Base-by-base conservation (phyloP, 2,888 invertebrate genomes). In the Drosophila mimetica region DNA sequence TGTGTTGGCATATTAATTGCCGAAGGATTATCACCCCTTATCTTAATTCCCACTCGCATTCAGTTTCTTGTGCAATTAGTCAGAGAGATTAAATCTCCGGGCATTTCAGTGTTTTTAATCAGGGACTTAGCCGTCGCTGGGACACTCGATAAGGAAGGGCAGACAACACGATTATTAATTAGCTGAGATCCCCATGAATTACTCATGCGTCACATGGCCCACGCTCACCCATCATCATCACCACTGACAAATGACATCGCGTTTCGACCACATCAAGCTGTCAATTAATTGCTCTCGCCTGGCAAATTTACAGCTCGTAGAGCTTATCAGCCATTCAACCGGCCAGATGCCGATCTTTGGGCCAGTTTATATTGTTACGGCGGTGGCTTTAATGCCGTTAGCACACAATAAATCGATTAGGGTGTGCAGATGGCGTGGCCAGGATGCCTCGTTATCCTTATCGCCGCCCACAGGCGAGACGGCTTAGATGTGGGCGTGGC, bases 351-450 rank as follows among this genome's bases (percentile, higher is more conserved):
- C 71, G 72, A 71, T 77, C 82, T 66, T 51, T 72, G 36, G 42
- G 59, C 57, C 55, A 51, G 46, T 30, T 30, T 30, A 46, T 65
- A 70, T 70, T 66, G 63, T 66, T 73, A 60, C 64, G 67, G 63
- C 52, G 54, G 44, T 18, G 37, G 71, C 76, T 74, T 82, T 55
- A 76, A 74, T 55, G 58, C 48, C 65, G 57, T 66, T 54, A 63
- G 64, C 87, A 72, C 67, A 71, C 81, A 76, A 79, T 76, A 79
- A 87, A 82, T 82, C 86, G 81, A 88, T 82, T 82, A 82, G 51
- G 22, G 18, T 37, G 39, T 39, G 18, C 39, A 13, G 39, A 9
- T 39, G 39, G 39, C 39, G 65, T 66, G 76, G 50, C 66, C 50
- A 69, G 70, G 74, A 66, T 20, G 14, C 32, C 54, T 80, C 76